A percentile compares a stretch with the other conserved stretches of the same genome.
Conservation (phyloP, 2,888 invertebrate genomes). For the Pammene aurita region DNA sequence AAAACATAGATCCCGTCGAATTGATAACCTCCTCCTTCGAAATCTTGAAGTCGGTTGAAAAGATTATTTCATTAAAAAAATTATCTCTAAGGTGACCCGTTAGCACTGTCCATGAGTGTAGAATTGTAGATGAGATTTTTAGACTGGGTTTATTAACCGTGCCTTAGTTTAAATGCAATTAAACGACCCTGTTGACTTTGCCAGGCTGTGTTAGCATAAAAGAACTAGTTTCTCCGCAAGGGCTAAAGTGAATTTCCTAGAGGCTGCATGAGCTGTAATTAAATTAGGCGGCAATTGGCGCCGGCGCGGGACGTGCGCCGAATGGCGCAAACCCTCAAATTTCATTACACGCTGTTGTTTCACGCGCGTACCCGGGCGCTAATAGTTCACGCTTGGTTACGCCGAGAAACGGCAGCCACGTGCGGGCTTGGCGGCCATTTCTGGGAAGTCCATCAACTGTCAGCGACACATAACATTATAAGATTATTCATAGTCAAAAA, state of each 20-base stretch:
- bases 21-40: too few species aligned
- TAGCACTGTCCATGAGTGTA: too few species aligned
- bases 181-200: not conserved
- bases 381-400: slow-evolving; percentile 38
- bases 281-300: slow-evolving; percentile 75
- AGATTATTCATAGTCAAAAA: not conserved
- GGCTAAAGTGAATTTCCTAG: slow-evolving; percentile 55
- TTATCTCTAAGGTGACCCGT: too few species aligned
- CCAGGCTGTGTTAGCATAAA: slow-evolving; percentile 3
- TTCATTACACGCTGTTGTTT: slow-evolving; percentile 68
- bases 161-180: not conserved
- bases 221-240: slow-evolving; percentile 3
- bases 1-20: too few species aligned
- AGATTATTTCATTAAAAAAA: too few species aligned
- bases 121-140: too few species aligned
- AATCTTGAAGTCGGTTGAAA: too few species aligned
- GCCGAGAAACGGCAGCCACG: not conserved
- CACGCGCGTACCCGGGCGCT: slow-evolving; percentile 50
- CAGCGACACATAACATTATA: not conserved
- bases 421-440: not conserved
- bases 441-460: not conserved
- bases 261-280: slow-evolving; percentile 68
- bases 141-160: too few species aligned
- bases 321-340: slow-evolving; percentile 68
- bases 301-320: slow-evolving; percentile 70